These are phyloP conservation scores for Falco biarmicus DNA, from an alignment of 2,797 vertebrate genomes.

Conservation along the genomic window DNA sequence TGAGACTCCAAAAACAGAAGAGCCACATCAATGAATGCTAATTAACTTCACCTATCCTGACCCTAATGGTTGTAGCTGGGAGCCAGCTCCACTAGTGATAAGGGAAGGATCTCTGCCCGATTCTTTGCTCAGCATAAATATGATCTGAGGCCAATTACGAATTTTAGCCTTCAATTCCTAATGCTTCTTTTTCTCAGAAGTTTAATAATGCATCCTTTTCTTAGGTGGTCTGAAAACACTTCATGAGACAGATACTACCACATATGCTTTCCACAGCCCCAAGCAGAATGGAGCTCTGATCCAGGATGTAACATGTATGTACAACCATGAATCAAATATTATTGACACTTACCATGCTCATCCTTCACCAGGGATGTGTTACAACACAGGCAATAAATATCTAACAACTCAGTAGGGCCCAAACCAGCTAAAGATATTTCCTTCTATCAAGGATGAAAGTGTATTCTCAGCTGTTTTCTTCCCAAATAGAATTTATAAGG, in stretches of 20 bases:
- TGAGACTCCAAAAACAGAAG: background rate
- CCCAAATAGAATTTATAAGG: background rate
- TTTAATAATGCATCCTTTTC: background rate
- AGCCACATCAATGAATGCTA: background rate
- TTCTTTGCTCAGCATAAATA: background rate
- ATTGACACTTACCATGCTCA: background rate
- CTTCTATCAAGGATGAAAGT: background rate
- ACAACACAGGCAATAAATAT: background rate
- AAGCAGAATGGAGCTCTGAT: background rate
- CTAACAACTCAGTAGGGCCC: background rate
- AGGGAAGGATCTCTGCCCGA: background rate
- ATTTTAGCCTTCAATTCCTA: background rate
- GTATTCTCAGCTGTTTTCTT: background rate
- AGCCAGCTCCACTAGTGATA: background rate
- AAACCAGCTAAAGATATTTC: background rate
- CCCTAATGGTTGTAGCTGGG: background rate
- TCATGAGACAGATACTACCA: background rate
- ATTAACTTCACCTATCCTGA: background rate
- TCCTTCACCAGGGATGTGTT: background rate
- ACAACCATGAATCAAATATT: background rate
- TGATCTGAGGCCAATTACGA: background rate
- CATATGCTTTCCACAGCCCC: background rate
- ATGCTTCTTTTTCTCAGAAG: background rate
- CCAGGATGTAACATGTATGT: background rate
- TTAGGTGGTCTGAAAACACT: background rate